Evolutionary conservation across 2,797 vertebrate species (phyloP), one percentile per base, ranked within the genome.

Genomic region (Rhinatrema bivittatum): DNA sequence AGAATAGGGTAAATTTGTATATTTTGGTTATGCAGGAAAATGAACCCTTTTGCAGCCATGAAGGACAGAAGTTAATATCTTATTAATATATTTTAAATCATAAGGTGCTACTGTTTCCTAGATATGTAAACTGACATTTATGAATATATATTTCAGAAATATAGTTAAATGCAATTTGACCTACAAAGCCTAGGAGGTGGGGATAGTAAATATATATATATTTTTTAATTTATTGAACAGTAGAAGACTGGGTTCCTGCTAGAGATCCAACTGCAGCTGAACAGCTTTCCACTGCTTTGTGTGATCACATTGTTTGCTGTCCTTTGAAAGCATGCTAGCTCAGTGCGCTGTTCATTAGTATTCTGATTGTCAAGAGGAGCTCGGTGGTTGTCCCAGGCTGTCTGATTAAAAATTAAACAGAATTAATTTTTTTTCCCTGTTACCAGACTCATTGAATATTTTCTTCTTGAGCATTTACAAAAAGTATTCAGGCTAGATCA

Each of bases 361-460:
- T 65, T 60, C 53, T 28, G 36, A 53, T 32, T 48, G 46, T 38
- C 46, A 48, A 52, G 62, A 21, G 52, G 42, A 16, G 21, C 64
- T 62, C 58, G 29, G 51, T 60, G 48, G 60, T 53, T 54, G 56
- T 62, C 49, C 53, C 36, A 19, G 37, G 36, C 52, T 62, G 53
- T 34, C 59, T 69, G 62, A 77, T 77, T 67, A 71, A 70, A 77
- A 73, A 63, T 60, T 48, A 58, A 70, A 68, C 45, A 63, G 60
- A 58, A 60, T 53, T 60, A 71, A 36, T 62, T 55, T 58, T 60
- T 10, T 65, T 13, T 45, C 29, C 11, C 16, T 20, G 16, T 25
- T 50, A 53, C 42, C 52, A 53, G 29, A 46, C n/a, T 47, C n/a
- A 56, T 29, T 58, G 22, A 11, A 16, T 3, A 7, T 28, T 7